phyloP scores from a whole-genome alignment of 2,888 invertebrate species.

The Melieria omissa region DNA sequence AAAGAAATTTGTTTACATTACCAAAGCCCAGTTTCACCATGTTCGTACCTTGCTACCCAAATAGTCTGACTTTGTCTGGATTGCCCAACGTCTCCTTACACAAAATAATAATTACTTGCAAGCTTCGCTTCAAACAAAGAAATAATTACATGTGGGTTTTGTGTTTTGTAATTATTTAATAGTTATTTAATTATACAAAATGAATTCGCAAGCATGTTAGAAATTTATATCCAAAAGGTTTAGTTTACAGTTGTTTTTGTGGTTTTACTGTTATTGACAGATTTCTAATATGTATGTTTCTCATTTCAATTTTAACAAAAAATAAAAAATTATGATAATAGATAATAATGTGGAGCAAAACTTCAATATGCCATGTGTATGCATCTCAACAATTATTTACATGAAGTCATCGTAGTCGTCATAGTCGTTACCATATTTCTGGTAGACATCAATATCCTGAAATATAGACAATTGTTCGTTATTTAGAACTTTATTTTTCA shows the following conservation, averaged over 20 bases:
- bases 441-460: conserved; percentile 59
- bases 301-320: conserved; percentile 30
- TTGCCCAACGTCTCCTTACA: too few species aligned
- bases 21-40: too few species aligned
- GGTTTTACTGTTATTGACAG: conserved; percentile 11
- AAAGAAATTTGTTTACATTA: too few species aligned
- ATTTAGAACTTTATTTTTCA: not conserved
- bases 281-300: conserved; percentile 16
- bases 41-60: too few species aligned
- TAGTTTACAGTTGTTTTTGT: conserved; percentile 23
- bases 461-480: conserved; percentile 1
- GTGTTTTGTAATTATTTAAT: conserved; percentile 27
- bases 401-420: conserved; percentile 84
- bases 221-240: conserved; percentile 31
- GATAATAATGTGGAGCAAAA: conserved; percentile 3
- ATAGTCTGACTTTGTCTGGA: too few species aligned
- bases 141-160: not conserved
- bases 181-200: conserved; percentile 28
- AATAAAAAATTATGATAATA: not conserved
- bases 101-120: too few species aligned
- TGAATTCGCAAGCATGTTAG: conserved; percentile 32
- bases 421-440: conserved; percentile 74
- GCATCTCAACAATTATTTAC: conserved; percentile 68
- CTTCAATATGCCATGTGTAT: not conserved
- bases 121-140: not conserved